Evolutionary conservation across 2,888 invertebrate genomes (phyloP).

Genomic region (Microctonus brassicae): DNA sequence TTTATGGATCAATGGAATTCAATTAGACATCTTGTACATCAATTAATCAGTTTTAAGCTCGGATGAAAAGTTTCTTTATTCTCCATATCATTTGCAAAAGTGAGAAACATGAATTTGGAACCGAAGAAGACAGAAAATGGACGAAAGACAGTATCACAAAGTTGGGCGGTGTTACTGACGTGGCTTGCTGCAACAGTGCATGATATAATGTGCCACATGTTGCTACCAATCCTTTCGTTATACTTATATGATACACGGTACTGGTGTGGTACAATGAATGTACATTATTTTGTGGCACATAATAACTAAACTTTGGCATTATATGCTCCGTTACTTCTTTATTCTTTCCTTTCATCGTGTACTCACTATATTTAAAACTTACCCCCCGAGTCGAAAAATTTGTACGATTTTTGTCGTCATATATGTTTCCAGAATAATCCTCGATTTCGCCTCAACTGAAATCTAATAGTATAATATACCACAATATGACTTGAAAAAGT

Average conservation of each 20-base stretch:
- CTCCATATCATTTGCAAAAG: not conserved
- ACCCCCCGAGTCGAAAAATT: not conserved
- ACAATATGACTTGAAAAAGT: no score
- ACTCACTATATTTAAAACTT: not conserved
- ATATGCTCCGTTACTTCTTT: not conserved
- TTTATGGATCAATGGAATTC: slow-evolving; percentile 38
- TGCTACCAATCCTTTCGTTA: slow-evolving; percentile 48
- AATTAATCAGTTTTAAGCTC: slow-evolving; percentile 43
- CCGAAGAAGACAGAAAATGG: not conserved
- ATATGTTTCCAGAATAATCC: no score
- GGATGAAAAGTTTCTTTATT: slow-evolving; percentile 29
- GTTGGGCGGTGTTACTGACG: slow-evolving; percentile 36
- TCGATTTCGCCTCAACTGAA: no score
- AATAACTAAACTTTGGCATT: not conserved
- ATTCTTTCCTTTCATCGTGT: not conserved
- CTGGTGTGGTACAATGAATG: not conserved
- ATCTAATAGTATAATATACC: no score
- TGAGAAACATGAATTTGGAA: slow-evolving; percentile 7
- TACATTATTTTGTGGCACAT: not conserved
- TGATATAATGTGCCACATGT: slow-evolving; percentile 60
- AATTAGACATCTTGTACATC: slow-evolving; percentile 43
- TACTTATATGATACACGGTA: slow-evolving; percentile 20
- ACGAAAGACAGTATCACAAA: slow-evolving; percentile 18
- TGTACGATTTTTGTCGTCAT: not conserved
- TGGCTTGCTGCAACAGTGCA: slow-evolving; percentile 33